phyloP scores from a whole-genome alignment of 2,797 vertebrate species.

The Pogoniulus pusillus region DNA sequence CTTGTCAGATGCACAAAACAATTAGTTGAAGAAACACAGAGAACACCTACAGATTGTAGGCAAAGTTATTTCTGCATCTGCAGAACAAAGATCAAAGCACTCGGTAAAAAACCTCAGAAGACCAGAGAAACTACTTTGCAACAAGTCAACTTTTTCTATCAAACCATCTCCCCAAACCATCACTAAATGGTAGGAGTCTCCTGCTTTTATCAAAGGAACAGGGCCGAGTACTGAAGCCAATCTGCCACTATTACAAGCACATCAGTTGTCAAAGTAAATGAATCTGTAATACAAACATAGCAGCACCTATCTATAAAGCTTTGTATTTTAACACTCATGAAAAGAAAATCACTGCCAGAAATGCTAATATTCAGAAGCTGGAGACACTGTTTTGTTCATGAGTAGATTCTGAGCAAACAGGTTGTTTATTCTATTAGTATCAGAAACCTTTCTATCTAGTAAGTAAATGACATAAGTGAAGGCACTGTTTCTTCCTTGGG shows the following conservation, averaged over 20 bases:
- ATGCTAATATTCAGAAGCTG: neutral
- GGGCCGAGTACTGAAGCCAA: neutral
- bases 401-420: neutral
- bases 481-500: neutral
- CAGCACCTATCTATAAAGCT: neutral
- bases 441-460: neutral
- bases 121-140: constrained; percentile 42
- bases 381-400: neutral
- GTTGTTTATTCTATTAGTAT: constrained; percentile 1
- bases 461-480: neutral
- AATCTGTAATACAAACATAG: neutral
- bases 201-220: neutral
- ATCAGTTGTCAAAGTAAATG: neutral
- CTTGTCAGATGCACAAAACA: constrained; percentile 41
- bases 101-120: constrained; percentile 36
- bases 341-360: constrained; percentile 14
- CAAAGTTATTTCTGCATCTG: constrained; percentile 21
- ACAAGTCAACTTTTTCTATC: neutral
- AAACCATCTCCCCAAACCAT: neutral
- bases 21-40: neutral
- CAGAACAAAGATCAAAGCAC: constrained; percentile 51
- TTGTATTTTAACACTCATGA: constrained; percentile 11
- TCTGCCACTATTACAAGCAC: neutral
- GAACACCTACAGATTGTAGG: constrained; percentile 45
- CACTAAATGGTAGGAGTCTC: neutral